Evolutionary conservation across 2,113 vertebrate species (phyloP), one percentile per base, ranked within the genome.

Genomic region (Orthonyx spaldingii): DNA sequence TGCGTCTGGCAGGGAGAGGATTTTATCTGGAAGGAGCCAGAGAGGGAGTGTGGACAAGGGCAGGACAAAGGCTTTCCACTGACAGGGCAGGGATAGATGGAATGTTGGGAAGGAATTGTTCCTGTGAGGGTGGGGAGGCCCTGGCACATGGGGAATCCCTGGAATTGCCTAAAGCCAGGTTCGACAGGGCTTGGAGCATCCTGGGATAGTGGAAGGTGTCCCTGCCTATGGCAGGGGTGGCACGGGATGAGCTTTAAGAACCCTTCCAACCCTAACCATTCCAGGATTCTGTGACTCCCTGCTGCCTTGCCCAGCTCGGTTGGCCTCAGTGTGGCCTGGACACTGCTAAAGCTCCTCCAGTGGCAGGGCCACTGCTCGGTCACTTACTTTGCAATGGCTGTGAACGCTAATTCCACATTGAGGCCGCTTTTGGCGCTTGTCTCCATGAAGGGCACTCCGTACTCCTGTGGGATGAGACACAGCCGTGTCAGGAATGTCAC

Each of bases 401-500:
- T 99, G 97, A 99, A 99, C 0, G 99, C 99, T 93, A 99, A 90
- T 50, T 99, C 99, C 28, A 99, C 98, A 0, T 99, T 99, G 88
- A 99, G 98, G 74, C 99, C 99, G 0, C 97, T 98, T 96, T 98
- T 99, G 72, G 99, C 99, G 0, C 99, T 99, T 91, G 99, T 99
- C 97, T 99, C 99, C 99, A 99, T 99, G 92, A 99, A 99, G 57
- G 99, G 99, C 89, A 99, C 98, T 7, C 99, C 98, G 0, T 98
- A 99, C 81, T 99, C 99, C 99, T 99, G 97, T 26, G 91, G 94
- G 89, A 76, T 19, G 41, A 94, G 42, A 84, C 37, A 68, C 12
- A 33, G 6, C 0, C 0, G 27, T 0, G 1, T 30, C 80, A 92
- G 47, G n/a, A 49, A 47, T 2, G 3, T 18, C 85, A 26, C 46